Conservation (phyloP, 2,797 vertebrate species). For the Erpetoichthys calabaricus region DNA sequence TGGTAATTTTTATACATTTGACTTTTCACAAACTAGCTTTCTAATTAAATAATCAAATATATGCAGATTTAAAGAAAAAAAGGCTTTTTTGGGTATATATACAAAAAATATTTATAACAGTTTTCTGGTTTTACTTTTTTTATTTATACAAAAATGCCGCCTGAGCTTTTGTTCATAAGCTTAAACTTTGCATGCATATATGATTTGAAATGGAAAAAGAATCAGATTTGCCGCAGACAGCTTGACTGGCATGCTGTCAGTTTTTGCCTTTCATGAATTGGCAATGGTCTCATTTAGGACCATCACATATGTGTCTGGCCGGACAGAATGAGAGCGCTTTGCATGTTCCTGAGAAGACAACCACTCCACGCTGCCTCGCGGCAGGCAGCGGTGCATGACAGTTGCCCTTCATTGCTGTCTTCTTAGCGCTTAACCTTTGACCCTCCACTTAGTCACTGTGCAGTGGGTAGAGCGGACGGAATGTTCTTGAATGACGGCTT, state of each 20-base stretch:
- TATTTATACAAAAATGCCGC: not conserved
- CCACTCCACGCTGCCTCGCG: conserved; percentile 53
- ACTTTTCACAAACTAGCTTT: too few relatives aligned
- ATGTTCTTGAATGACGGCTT: conserved; percentile 67
- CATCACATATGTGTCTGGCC: conserved; percentile 50
- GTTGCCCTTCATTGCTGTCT: conserved; percentile 95
- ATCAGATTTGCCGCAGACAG: conserved; percentile 54
- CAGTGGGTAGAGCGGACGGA: conserved; percentile 35
- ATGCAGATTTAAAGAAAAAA: too few relatives aligned
- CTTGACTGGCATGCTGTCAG: conserved; percentile 89
- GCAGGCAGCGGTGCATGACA: conserved; percentile 83
- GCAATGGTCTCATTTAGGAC: conserved; percentile 70
- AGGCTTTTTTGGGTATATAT: not conserved
- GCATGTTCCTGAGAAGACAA: conserved; percentile 70
- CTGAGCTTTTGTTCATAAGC: conserved; percentile 32
- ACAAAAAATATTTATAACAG: not conserved
- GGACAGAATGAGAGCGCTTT: conserved; percentile 59
- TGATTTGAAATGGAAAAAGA: conserved; percentile 40
- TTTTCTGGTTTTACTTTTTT: conserved; percentile 1
- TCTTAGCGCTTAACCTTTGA: conserved; percentile 82
- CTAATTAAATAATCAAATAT: too few relatives aligned
- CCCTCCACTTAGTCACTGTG: conserved; percentile 50
- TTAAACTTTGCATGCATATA: conserved; percentile 76
- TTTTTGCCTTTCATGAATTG: conserved; percentile 57
- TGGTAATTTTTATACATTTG: too few relatives aligned